Evolutionary conservation across 2,888 invertebrate genomes (phyloP), one percentile per base, ranked within the genome.

Genomic region (Auanema freiburgensis): DNA sequence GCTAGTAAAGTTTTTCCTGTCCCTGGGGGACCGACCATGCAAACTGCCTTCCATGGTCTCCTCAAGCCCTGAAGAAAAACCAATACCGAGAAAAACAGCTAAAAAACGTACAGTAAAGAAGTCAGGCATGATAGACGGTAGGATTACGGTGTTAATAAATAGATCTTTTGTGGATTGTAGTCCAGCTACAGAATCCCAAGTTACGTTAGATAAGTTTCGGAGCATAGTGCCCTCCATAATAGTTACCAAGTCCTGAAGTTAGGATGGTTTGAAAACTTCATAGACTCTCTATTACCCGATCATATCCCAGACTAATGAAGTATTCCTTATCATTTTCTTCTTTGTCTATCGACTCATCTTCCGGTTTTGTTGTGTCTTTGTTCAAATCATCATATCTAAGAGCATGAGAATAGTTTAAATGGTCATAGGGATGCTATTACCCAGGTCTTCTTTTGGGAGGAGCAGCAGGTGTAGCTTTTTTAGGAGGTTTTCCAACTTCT

Each of bases 121-220:
- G 83, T 96, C 93, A 1, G 97, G 97, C 90, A 97, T 94, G 89
- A 92, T 90, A 89, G 96, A 91, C 2, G 97, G 97, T 81, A 97
- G 87, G 44, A 98, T 95, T 10, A 97, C 95, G 33, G 97, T 96
- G 86, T 98, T 97, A 10, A 44, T 33, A 25, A 60, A 60, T 1
- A 25, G 24, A 16, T 60, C 54, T 18, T 60, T 60, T 14, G 60
- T 23, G n/a, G 23, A 18, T 40, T 60, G 54, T 1, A 60, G 46
- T 12, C 60, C 60, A 1, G 54, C n/a, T 6, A 60, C 49, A 21
- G 53, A 53, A 21, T 42, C 44, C 54, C 53, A 60, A 8, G 12
- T 41, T 4, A 60, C 60, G 1, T 16, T 43, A 6, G 43, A 14
- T 8, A 44, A 44, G 16, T 60, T 55, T n/a, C 16, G 16, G 40